Percentiles rank a stretch among this genome's conserved stretches.
Evolutionary conservation across 2,797 vertebrate genomes (phyloP).

Genomic region (Smutsia gigantea): DNA sequence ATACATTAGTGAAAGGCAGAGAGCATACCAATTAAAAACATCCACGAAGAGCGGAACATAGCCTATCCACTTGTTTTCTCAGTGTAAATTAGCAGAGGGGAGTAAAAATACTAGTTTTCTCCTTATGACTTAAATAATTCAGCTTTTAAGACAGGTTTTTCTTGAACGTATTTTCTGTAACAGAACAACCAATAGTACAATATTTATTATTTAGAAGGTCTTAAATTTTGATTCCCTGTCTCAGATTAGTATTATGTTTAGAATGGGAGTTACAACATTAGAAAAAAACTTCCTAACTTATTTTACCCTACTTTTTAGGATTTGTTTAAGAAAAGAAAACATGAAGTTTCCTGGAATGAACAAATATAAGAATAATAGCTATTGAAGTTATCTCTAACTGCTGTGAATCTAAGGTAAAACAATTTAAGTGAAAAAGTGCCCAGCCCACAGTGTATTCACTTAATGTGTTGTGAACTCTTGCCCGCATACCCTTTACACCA

Average conservation of each 20-base stretch:
- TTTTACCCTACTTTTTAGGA: constrained; percentile 59
- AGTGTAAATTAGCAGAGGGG: constrained; percentile 83
- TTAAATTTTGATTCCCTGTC: constrained; percentile 74
- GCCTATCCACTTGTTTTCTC: constrained; percentile 81
- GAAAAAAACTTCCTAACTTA: constrained; percentile 57
- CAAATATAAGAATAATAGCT: constrained; percentile 72
- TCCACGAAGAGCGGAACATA: constrained; percentile 74
- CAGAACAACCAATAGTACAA: constrained; percentile 68
- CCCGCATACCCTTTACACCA: background rate
- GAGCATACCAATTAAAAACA: constrained; percentile 84
- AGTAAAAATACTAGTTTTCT: constrained; percentile 76
- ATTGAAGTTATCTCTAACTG: constrained; percentile 74
- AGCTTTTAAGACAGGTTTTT: constrained; percentile 80
- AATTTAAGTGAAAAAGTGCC: constrained; percentile 16
- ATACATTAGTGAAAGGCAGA: constrained; percentile 86
- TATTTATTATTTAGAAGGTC: constrained; percentile 79
- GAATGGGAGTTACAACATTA: constrained; percentile 65
- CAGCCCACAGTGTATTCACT: background rate
- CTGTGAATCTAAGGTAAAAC: constrained; percentile 45
- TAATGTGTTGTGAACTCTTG: background rate
- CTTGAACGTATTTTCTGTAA: constrained; percentile 76
- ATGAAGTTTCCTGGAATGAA: constrained; percentile 58
- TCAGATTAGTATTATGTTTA: constrained; percentile 73
- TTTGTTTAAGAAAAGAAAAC: constrained; percentile 13
- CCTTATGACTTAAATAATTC: constrained; percentile 79